Evolutionary conservation across 2,113 vertebrate genomes (phyloP).

Genomic region (Pseudopipra pipra): DNA sequence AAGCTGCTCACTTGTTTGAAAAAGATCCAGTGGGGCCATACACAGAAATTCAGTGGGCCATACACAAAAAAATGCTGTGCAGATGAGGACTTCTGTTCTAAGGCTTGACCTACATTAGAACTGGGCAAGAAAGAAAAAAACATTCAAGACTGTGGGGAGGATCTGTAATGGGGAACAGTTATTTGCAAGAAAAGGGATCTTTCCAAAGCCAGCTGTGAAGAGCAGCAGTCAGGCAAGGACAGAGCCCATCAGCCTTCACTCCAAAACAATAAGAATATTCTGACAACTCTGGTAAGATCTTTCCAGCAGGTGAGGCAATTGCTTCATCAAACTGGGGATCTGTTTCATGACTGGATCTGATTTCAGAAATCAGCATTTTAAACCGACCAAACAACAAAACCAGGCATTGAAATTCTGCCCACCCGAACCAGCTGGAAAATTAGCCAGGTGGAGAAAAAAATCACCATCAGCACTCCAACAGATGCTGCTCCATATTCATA

Average conservation of each 20-base stretch:
- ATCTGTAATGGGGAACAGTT: not conserved
- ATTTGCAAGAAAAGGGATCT: not conserved
- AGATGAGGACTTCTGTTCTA: not conserved
- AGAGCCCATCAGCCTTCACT: not conserved
- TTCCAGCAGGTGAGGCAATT: not conserved
- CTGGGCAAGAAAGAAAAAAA: not conserved
- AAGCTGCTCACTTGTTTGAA: not conserved
- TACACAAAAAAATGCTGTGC: not conserved
- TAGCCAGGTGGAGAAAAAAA: not conserved
- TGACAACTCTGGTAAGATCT: not conserved
- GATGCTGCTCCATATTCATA: not conserved
- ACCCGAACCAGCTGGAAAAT: not conserved
- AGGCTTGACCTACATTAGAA: not conserved
- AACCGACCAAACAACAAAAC: not conserved
- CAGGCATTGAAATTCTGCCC: not conserved
- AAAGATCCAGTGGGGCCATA: not conserved
- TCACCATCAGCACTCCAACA: not conserved
- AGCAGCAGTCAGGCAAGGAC: not conserved
- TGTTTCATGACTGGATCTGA: not conserved
- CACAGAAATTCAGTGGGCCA: not conserved
- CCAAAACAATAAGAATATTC: not conserved
- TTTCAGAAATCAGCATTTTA: constrained; percentile 11
- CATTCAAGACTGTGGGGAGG: not conserved
- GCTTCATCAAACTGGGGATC: not conserved
- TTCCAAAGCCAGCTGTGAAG: not conserved